Evolutionary conservation across 2,888 invertebrate species (phyloP), one percentile per base, ranked within the genome.

Genomic region (Eupithecia tripunctaria): DNA sequence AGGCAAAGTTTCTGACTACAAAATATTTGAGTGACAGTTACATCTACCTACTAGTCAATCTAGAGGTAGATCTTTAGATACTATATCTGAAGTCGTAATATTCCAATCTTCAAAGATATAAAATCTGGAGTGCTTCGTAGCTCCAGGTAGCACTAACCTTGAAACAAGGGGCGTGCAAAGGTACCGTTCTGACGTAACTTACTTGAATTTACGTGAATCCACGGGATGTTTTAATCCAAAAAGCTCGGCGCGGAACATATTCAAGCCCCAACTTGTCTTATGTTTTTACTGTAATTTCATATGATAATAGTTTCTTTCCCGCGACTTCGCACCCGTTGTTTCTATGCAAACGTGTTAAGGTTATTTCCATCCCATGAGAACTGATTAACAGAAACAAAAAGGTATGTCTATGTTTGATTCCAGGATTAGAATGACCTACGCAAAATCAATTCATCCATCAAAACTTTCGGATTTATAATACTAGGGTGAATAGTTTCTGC

Each of bases 221-320:
- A 88, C 85, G 83, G 75, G 84, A 88, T 86, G 86, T 86, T 87
- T 88, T 88, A 87, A 88, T 88, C 83, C 84, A 84, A 87, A 88
- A 87, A 84, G 85, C 86, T 82, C 82, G 84, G 82, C 79, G 81
- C 78, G 78, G 85, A 81, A 81, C 79, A 83, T 86, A 88, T 87
- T 87, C 84, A 83, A 83, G 80, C 66, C 76, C 68, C 63, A 14
- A 29, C 4, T 10, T 47, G 29, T 21, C 59, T 71, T 36, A 47
- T 10, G n/a, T 47, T 47, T 47, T 47, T 21, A 1, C 2, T n/a
- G 10, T 47, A 21, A 1, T 10, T 47, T 47, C 8, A 36, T 36
- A 36, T 8, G 10, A 36, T 36, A 32, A 0, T 32, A 32, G 3
- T 32, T 32, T 32, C 32, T 32, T n/a, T 0, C 32, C 32, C 32